Percentiles rank a stretch among this genome's conserved stretches.
Conservation (phyloP, 2,113 vertebrate species). For the Vombatus ursinus region DNA sequence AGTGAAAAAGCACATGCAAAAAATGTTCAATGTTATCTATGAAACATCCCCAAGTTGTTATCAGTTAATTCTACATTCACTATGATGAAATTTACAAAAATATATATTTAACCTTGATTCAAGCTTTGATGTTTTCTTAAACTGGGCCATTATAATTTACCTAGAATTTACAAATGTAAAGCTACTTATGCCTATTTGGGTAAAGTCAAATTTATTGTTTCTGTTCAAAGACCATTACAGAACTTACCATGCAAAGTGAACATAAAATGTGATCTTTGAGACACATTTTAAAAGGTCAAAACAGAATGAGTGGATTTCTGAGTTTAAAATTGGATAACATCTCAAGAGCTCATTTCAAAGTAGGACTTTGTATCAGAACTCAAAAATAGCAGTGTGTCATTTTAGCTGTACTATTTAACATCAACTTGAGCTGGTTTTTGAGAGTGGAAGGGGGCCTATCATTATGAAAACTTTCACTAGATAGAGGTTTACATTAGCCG, state of each 20-base stretch:
- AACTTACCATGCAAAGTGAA: conserved; percentile 9
- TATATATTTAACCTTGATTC: background rate
- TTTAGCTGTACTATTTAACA: background rate
- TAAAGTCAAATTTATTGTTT: background rate
- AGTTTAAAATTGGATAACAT: conserved; percentile 17
- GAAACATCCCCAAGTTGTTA: conserved; percentile 31
- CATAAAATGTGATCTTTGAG: conserved; percentile 4
- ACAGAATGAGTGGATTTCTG: conserved; percentile 10
- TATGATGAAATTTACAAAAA: conserved; percentile 5
- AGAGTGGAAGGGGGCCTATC: background rate
- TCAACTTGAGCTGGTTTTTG: conserved; percentile 25
- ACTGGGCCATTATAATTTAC: background rate
- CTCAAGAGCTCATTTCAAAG: background rate
- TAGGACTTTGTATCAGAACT: background rate
- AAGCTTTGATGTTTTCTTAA: background rate
- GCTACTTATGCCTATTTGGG: background rate
- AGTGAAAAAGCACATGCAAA: background rate
- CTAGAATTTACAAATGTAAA: conserved; percentile 20
- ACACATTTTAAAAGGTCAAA: background rate
- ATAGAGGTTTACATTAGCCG: background rate
- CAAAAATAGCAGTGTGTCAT: background rate
- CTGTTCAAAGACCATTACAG: background rate
- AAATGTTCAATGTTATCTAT: background rate
- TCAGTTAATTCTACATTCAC: conserved; percentile 13
- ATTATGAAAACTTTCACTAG: background rate